Conservation (phyloP, 2,113 vertebrate species). For the Sialia sialis region DNA sequence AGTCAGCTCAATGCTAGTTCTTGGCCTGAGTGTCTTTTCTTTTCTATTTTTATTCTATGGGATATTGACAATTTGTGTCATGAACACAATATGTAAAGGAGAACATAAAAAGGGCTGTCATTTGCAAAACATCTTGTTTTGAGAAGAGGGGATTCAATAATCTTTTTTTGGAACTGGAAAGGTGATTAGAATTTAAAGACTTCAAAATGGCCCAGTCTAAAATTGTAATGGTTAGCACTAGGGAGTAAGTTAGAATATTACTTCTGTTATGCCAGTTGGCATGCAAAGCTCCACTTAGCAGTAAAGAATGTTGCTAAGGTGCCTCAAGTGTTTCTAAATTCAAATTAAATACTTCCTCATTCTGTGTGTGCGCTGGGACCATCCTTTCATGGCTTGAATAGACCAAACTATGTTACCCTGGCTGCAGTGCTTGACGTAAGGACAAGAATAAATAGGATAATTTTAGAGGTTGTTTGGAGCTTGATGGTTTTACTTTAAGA, state of each 20-base stretch:
- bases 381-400: neutral
- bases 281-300: neutral
- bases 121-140: constrained; percentile 7
- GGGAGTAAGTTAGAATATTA: neutral
- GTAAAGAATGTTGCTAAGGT: constrained; percentile 1
- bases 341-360: constrained; percentile 39
- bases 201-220: neutral
- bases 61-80: neutral
- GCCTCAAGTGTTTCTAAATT: constrained; percentile 45
- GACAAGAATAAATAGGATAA: neutral
- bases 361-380: neutral
- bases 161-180: neutral
- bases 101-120: neutral
- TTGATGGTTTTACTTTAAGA: neutral
- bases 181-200: constrained; percentile 8
- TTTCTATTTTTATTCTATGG: neutral
- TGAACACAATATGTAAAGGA: neutral
- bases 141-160: neutral
- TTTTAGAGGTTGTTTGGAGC: neutral
- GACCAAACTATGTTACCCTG: neutral
- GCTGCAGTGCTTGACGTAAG: neutral
- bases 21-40: neutral
- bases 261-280: constrained; percentile 2
- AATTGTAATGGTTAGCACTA: neutral
- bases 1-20: neutral